phyloP scores from a whole-genome alignment of 1,140 invertebrate genomes.

The Eubasilissa regina region DNA sequence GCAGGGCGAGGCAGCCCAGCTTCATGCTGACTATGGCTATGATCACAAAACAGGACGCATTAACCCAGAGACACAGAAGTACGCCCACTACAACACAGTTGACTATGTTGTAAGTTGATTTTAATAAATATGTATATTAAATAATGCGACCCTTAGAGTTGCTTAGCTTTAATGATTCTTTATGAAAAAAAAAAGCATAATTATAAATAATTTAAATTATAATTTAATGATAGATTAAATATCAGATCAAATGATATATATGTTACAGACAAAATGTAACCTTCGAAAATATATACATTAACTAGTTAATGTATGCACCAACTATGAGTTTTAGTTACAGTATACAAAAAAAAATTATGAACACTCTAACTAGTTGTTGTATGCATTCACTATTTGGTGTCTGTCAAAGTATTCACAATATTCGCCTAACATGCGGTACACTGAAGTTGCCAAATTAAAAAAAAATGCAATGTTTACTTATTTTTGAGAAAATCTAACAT shows the following conservation, averaged over 20 bases:
- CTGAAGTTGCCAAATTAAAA: too few species aligned
- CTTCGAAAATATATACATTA: too few species aligned
- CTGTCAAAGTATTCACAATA: too few species aligned
- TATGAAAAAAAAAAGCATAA: not conserved
- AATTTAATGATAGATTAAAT: not conserved
- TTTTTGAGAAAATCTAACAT: too few species aligned
- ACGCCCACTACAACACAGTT: constrained; percentile 70
- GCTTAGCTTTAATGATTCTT: not conserved
- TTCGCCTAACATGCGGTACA: too few species aligned
- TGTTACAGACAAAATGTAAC: too few species aligned
- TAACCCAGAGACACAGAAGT: constrained; percentile 70
- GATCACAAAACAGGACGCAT: constrained; percentile 70
- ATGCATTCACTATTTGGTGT: too few species aligned
- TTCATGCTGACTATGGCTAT: constrained; percentile 72
- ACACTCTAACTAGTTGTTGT: too few species aligned
- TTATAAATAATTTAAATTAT: not conserved
- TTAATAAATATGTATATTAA: constrained; percentile 26
- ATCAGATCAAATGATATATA: not conserved
- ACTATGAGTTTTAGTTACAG: too few species aligned
- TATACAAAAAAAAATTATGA: too few species aligned
- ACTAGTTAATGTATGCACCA: too few species aligned
- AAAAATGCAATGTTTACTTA: too few species aligned
- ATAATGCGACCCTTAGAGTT: not conserved
- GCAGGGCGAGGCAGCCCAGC: constrained; percentile 69
- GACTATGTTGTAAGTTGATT: constrained; percentile 74